Percentiles rank a stretch among this genome's conserved stretches.
Evolutionary conservation across 2,888 invertebrate genomes (phyloP).

Genomic region (Trichogramma dendrolimi): DNA sequence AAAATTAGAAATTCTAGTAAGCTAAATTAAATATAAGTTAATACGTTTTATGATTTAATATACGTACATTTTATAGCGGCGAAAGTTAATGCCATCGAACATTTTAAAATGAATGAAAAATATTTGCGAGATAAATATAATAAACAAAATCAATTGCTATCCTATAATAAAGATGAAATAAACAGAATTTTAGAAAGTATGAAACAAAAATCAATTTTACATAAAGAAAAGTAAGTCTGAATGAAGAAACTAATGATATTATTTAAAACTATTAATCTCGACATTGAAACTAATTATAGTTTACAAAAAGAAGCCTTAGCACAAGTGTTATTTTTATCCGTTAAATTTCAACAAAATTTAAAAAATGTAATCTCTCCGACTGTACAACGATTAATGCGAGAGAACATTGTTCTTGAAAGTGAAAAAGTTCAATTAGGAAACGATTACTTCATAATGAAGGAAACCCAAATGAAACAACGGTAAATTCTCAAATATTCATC

Average conservation of each 20-base stretch:
- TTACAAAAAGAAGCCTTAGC: slow-evolving; percentile 41
- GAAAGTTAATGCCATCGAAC: slow-evolving; percentile 41
- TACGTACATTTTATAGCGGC: slow-evolving; percentile 34
- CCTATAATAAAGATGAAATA: slow-evolving; percentile 33
- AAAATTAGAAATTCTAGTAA: slow-evolving; percentile 43
- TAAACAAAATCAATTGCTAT: slow-evolving; percentile 27
- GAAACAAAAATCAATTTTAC: slow-evolving; percentile 36
- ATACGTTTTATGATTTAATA: neutral
- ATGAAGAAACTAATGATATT: slow-evolving; percentile 6
- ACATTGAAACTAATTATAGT: slow-evolving; percentile 30
- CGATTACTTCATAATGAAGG: slow-evolving; percentile 11
- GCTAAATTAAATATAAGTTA: neutral
- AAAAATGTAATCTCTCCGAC: slow-evolving; percentile 31
- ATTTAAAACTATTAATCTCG: neutral
- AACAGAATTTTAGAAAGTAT: slow-evolving; percentile 32
- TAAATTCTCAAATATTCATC: neutral
- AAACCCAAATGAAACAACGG: neutral
- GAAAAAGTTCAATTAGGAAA: slow-evolving; percentile 29
- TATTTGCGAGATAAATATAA: slow-evolving; percentile 36
- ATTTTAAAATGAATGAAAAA: slow-evolving; percentile 37
- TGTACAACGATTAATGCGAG: slow-evolving; percentile 38
- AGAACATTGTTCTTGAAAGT: slow-evolving; percentile 41
- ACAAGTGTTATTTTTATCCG: slow-evolving; percentile 35
- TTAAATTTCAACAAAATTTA: slow-evolving; percentile 37
- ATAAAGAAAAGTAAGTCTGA: slow-evolving; percentile 40